phyloP scores from a whole-genome alignment of 2,888 invertebrate genomes.

The Oscheius sp. region DNA sequence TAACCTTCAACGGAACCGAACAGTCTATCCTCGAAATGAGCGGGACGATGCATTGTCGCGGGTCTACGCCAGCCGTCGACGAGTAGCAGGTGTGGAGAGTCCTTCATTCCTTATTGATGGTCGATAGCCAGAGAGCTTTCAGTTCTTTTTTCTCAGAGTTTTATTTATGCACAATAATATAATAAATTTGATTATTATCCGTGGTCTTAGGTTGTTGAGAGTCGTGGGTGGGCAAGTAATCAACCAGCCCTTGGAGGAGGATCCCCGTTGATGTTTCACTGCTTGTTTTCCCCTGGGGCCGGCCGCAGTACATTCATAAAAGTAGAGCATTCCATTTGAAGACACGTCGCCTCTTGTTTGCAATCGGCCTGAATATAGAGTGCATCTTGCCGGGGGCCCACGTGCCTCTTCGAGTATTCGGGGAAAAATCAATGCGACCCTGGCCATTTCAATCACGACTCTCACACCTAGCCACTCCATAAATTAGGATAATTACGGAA shows the following conservation, averaged over 20 bases:
- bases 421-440: slow-evolving; percentile 12
- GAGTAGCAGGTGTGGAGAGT: slow-evolving; percentile 41
- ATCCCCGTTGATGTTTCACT: too few species aligned
- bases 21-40: not conserved
- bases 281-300: not conserved
- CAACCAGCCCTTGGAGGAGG: too few species aligned
- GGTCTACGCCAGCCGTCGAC: slow-evolving; percentile 56
- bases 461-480: slow-evolving; percentile 9
- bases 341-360: slow-evolving; percentile 19
- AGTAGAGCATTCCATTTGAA: slow-evolving; percentile 26
- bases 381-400: not conserved
- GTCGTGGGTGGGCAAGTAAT: slow-evolving; percentile 1
- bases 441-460: slow-evolving; percentile 15
- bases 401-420: not conserved
- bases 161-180: slow-evolving; percentile 11
- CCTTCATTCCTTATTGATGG: slow-evolving; percentile 57
- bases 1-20: slow-evolving; percentile 48
- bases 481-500: slow-evolving; percentile 20
- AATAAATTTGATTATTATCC: slow-evolving; percentile 22
- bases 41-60: slow-evolving; percentile 57
- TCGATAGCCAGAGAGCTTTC: slow-evolving; percentile 34
- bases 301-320: slow-evolving; percentile 25
- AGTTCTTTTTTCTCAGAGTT: slow-evolving; percentile 16
- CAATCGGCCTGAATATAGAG: slow-evolving; percentile 15
- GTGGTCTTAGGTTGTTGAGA: slow-evolving; percentile 1